Evolutionary conservation across 2,113 vertebrate species (phyloP), one percentile per base, ranked within the genome.

Genomic region (Malurus cyaneus): DNA sequence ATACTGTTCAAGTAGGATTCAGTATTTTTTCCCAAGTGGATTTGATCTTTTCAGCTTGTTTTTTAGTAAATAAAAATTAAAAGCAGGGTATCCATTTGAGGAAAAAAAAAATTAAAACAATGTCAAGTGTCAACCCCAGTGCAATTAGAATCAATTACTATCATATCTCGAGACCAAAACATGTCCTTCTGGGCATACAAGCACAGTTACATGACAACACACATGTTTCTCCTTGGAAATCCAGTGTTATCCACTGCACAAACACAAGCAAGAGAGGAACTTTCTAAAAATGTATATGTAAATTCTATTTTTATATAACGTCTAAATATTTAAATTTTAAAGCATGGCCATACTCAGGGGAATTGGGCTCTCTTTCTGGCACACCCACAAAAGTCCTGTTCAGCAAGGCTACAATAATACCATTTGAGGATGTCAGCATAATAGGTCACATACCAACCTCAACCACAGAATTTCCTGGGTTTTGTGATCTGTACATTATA

Each of bases 61-160:
- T 77, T 70, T 71, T 23, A n/a, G 21, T 47, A 32, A 84, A 66
- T 18, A 54, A 23, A 39, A 69, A 46, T 2, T 50, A 59, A 28
- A 65, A 54, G 2, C 7, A 66, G 21, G 11, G 25, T 7, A 74
- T 41, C 1, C 1, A 59, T 12, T 6, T 59, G 4, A 3, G 6
- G 31, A 80, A 52, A 56, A 28, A 56, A 60, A 25, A 13, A 4
- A 32, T 4, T 42, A 26, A 81, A 59, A 77, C 3, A 9, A 19
- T 70, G 66, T 47, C 8, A 60, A 19, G 6, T 16, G 36, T 72
- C 36, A 69, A 4, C 23, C 14, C 4, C 17, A 25, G n/a, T 18
- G 9, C 18, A 15, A 12, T 41, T 41, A 52, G 42, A 53, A 78
- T 46, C 73, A 65, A 24, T 69, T 34, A 10, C 7, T 69, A 11